A percentile compares a stretch with the other conserved stretches of the same genome.
phyloP scores from a whole-genome alignment of 2,888 invertebrate genomes.

The Chrysomela aeneicollis region DNA sequence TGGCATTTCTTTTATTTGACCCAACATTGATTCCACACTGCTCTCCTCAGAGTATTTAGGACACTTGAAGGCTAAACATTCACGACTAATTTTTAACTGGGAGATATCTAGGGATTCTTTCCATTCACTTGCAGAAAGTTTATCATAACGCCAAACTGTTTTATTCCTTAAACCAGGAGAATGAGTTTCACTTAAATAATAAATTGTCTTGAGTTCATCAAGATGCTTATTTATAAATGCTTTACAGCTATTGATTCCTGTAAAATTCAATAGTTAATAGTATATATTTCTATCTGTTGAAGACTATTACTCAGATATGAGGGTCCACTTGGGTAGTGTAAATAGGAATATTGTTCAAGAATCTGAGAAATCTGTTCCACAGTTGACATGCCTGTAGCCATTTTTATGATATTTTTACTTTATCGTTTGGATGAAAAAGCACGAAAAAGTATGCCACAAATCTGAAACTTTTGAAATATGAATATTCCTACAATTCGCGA shows the following conservation, averaged over 20 bases:
- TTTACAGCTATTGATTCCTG: constrained; percentile 49
- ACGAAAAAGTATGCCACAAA: too few relatives aligned
- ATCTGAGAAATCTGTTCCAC: neutral
- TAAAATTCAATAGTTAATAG: constrained; percentile 23
- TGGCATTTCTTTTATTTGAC: constrained; percentile 54
- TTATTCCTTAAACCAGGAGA: constrained; percentile 52
- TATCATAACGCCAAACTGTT: constrained; percentile 50
- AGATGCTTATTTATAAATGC: constrained; percentile 42
- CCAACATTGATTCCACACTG: constrained; percentile 47
- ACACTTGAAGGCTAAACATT: constrained; percentile 50
- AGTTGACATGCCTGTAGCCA: neutral
- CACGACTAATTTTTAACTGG: constrained; percentile 44
- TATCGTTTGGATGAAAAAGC: too few relatives aligned
- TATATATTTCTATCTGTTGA: neutral
- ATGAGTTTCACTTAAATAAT: constrained; percentile 55
- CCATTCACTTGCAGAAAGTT: constrained; percentile 38
- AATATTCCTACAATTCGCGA: too few relatives aligned
- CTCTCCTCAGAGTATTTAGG: constrained; percentile 34
- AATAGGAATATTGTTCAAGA: neutral
- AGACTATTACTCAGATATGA: neutral
- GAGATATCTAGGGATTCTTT: constrained; percentile 20
- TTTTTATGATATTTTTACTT: too few relatives aligned
- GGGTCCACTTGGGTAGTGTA: neutral
- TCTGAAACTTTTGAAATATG: too few relatives aligned
- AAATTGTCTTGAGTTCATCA: constrained; percentile 53